phyloP scores from a whole-genome alignment of 2,888 invertebrate species.

The Salpingus planirostris region DNA sequence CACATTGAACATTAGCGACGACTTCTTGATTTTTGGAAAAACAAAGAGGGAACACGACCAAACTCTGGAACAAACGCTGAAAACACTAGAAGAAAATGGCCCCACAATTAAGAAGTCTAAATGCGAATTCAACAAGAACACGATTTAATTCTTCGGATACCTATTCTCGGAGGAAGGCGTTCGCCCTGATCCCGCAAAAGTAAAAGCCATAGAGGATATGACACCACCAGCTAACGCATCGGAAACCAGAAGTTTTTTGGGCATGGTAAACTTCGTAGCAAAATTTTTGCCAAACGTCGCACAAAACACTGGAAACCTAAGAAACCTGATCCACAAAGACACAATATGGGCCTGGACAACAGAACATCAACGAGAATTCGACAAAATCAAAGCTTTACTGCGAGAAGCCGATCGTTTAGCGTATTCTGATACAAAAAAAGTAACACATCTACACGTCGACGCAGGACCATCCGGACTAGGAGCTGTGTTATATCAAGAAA shows the following conservation, averaged over 20 bases:
- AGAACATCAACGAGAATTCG: slow-evolving; percentile 5
- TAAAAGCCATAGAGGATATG: slow-evolving; percentile 16
- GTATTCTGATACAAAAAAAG: slow-evolving; percentile 8
- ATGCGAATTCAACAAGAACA: slow-evolving; percentile 21
- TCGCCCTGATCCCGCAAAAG: slow-evolving; percentile 22
- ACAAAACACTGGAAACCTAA: slow-evolving; percentile 3
- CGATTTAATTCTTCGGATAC: slow-evolving; percentile 26
- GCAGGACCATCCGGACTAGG: slow-evolving; percentile 11
- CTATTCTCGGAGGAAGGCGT: slow-evolving; percentile 22
- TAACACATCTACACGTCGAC: slow-evolving; percentile 9
- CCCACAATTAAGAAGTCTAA: slow-evolving; percentile 27
- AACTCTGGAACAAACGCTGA: slow-evolving; percentile 21
- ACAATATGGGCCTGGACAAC: slow-evolving; percentile 44
- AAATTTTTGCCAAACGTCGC: slow-evolving; percentile 13
- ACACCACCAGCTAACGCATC: slow-evolving; percentile 2
- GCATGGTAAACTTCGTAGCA: slow-evolving; percentile 11
- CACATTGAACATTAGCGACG: slow-evolving; percentile 32
- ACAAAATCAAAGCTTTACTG: slow-evolving; percentile 4
- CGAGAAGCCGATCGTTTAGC: slow-evolving; percentile 3
- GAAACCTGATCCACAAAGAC: slow-evolving; percentile 6
- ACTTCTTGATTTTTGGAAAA: slow-evolving; percentile 32
- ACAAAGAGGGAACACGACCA: slow-evolving; percentile 24
- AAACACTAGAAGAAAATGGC: slow-evolving; percentile 18
- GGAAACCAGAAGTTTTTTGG: slow-evolving; percentile 10
- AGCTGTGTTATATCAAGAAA: slow-evolving; percentile 5